Evolutionary conservation across 2,113 vertebrate species (phyloP), one percentile per base, ranked within the genome.

Genomic region (Spheniscus mendiculus): DNA sequence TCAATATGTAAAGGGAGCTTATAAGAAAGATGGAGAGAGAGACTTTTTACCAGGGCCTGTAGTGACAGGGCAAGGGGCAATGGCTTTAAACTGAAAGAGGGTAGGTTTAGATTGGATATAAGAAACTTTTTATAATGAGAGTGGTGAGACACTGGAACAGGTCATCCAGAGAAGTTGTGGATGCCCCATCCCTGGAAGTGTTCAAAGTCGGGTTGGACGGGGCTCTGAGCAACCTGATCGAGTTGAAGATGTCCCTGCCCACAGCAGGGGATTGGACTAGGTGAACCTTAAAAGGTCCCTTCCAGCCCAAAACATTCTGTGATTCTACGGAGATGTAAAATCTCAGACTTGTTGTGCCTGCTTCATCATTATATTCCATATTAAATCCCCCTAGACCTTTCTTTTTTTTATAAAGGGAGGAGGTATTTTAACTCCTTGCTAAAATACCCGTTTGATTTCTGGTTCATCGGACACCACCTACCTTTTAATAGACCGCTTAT

Each of bases 131-230:
- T 12, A 2, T 19, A 17, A 5, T 29, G 42, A 36, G 10, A 12
- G 20, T 77, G 63, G 5, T 0, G 1, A 69, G 16, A 11, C 25
- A 20, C 42, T 95, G 77, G 42, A 27, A 18, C 9, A 34, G 29
- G 20, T 2, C 9, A 0, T 0, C 9, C 34, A 30, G 77, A 53
- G 77, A 0, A 42, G 8, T 8, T 95, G 34, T 58, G 53, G 18
- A 2, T 83, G 66, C 36, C 16, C 13, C 53, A 21, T 30, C 6
- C 1, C 1, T 74, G 55, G 15, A 1, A 63, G 23, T 36, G 69
- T 23, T 22, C 21, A 23, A 53, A 15, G 65, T 3, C 9, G 9
- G 42, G 6, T 0, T 89, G 55, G 27, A 70, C 0, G 0, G 21
- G 42, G 10, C 52, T 58, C 47, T 14, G 61, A 34, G 50, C 27